phyloP scores from a whole-genome alignment of 1,140 invertebrate genomes.

The Cyclargus thomasi region DNA sequence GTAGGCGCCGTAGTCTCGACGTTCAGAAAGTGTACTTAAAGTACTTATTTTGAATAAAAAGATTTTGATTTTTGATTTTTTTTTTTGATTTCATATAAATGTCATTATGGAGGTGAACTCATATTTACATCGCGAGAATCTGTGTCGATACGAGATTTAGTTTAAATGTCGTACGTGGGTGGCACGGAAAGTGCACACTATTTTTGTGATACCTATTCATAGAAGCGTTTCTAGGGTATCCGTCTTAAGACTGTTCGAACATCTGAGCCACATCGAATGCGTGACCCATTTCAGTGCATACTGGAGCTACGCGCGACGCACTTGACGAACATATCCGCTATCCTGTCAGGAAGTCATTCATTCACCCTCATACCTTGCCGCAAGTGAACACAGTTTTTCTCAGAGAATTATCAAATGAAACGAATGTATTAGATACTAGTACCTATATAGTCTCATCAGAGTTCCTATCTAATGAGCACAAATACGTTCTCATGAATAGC shows the following conservation, averaged over 20 bases:
- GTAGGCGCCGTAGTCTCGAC: no score
- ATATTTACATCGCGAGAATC: not conserved
- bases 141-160: conserved; percentile 19
- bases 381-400: not conserved
- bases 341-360: not conserved
- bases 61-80: no score
- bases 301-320: not conserved
- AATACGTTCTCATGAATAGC: no score
- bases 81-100: no score
- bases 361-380: not conserved
- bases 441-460: no score
- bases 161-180: conserved; percentile 9
- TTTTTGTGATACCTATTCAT: conserved; percentile 8
- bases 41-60: no score
- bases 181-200: conserved; percentile 13
- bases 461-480: no score
- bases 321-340: not conserved
- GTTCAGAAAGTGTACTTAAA: no score
- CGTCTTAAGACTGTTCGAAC: not conserved
- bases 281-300: not conserved
- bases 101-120: not conserved
- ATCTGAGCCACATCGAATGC: not conserved
- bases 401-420: not conserved
- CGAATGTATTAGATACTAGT: no score
- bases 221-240: conserved; percentile 12